A percentile compares a stretch with the other conserved stretches of the same genome.
Conservation (phyloP, 2,888 invertebrate genomes). For the Coleophora deauratella region DNA sequence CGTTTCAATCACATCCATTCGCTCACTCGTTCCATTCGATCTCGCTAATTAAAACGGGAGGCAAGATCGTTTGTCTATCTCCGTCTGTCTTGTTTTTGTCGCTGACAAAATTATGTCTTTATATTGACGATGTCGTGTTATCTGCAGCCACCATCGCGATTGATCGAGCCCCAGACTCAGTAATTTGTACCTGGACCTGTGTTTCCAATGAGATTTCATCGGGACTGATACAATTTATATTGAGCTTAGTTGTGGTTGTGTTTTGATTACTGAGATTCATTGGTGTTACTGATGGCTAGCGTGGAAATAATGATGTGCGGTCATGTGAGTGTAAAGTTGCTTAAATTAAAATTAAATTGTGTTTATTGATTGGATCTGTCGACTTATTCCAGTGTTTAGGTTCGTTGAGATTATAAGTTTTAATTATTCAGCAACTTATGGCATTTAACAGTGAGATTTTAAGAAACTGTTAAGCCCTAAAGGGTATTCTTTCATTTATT, state of each 20-base stretch:
- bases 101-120: constrained; percentile 71
- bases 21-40: constrained; percentile 13
- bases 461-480: no score
- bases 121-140: constrained; percentile 56
- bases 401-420: no score
- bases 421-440: no score
- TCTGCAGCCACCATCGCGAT: constrained; percentile 57
- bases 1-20: constrained; percentile 43
- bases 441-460: no score
- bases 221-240: constrained; percentile 24
- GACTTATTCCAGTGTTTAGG: no score
- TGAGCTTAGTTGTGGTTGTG: constrained; percentile 5
- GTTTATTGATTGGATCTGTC: no score
- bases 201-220: constrained; percentile 45
- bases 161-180: constrained; percentile 52
- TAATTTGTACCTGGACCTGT: constrained; percentile 66
- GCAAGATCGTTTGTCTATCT: constrained; percentile 63
- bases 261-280: background rate
- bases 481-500: no score
- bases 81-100: constrained; percentile 50
- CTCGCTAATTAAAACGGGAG: constrained; percentile 62
- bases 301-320: no score
- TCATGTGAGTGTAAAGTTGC: no score
- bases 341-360: no score
- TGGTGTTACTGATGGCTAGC: background rate